phyloP scores from a whole-genome alignment of 2,797 vertebrate species.

The Trachurus trachurus region DNA sequence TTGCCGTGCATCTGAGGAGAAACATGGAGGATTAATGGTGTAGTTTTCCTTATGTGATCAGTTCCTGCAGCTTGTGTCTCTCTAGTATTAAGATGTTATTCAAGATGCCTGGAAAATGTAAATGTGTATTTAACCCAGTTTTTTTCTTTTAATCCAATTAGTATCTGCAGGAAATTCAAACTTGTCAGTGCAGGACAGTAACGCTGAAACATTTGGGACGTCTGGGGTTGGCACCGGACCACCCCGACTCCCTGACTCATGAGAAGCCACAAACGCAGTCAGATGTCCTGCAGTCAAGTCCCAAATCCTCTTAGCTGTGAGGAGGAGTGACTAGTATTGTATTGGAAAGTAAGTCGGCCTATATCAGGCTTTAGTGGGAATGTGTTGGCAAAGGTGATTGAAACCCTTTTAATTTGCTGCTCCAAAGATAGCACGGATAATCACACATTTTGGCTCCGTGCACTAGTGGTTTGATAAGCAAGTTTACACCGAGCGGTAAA shows the following conservation, averaged over 20 bases:
- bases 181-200: neutral
- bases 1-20: constrained; percentile 88
- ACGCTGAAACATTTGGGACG: neutral
- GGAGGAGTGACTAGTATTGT: constrained; percentile 35
- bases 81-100: neutral
- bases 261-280: constrained; percentile 11
- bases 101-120: neutral
- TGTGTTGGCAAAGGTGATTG: neutral
- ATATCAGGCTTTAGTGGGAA: constrained; percentile 16
- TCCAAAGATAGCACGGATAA: constrained; percentile 24
- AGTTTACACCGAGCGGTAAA: constrained; percentile 21
- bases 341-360: constrained; percentile 3
- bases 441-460: neutral
- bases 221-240: neutral
- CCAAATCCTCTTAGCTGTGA: constrained; percentile 68
- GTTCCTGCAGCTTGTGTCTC: neutral
- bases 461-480: neutral
- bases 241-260: constrained; percentile 17
- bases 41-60: neutral
- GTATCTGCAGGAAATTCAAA: neutral
- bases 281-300: constrained; percentile 43
- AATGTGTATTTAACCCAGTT: neutral
- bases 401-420: constrained; percentile 22
- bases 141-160: neutral
- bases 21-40: neutral